Percentiles rank a stretch among this genome's conserved stretches.
Evolutionary conservation across 2,888 invertebrate genomes (phyloP).

Genomic region (Flexamia atlantica): DNA sequence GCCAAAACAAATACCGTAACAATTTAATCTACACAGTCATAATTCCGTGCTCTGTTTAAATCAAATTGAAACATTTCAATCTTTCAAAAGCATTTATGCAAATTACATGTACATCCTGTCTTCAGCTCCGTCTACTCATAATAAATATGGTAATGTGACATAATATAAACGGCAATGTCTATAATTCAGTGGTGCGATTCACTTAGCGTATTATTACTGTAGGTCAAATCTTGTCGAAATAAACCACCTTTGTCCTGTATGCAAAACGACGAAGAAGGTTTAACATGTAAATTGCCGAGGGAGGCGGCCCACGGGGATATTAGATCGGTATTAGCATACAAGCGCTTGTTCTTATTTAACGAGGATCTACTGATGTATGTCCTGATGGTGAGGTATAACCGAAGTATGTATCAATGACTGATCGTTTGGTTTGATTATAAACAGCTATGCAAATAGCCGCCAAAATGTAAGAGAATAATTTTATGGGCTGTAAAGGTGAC

Average conservation of each 20-base stretch:
- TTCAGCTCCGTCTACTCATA: not conserved
- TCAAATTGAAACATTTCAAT: too few relatives aligned
- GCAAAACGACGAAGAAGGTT: constrained; percentile 1
- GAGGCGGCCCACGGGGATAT: constrained; percentile 12
- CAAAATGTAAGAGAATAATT: not conserved
- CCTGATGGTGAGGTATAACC: too few relatives aligned
- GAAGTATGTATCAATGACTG: not conserved
- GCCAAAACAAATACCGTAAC: too few relatives aligned
- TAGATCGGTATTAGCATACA: constrained; percentile 30
- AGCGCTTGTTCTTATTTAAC: constrained; percentile 16
- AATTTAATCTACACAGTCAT: too few relatives aligned
- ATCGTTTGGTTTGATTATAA: not conserved
- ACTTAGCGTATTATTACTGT: not conserved
- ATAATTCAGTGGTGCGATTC: constrained; percentile 17
- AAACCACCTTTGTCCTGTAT: constrained; percentile 25
- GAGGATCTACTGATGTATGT: not conserved
- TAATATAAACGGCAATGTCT: not conserved
- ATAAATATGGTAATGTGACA: not conserved
- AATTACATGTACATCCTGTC: not conserved
- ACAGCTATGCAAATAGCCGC: not conserved
- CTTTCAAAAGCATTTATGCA: not conserved
- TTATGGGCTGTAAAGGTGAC: too few relatives aligned
- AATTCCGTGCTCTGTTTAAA: too few relatives aligned
- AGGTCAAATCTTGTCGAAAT: constrained; percentile 34
- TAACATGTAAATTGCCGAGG: constrained; percentile 16